Evolutionary conservation across 2,113 vertebrate genomes (phyloP), one percentile per base, ranked within the genome.

Genomic region (Oncorhynchus mykiss): DNA sequence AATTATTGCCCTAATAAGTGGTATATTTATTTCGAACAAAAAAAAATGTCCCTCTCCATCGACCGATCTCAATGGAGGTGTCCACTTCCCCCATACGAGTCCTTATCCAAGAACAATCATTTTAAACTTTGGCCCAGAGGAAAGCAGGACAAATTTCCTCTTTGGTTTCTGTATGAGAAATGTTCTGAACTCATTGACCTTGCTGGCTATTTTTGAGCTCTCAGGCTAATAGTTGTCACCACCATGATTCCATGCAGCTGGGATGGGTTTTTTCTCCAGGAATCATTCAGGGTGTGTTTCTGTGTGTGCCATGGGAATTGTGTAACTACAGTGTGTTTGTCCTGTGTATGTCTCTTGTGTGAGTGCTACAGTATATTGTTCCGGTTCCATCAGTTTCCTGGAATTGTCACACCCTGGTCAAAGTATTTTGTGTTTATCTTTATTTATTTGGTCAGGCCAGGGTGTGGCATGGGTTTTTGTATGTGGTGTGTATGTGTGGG

Each of bases 241-340:
- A 22, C n/a, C 20, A 22, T 71, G 48, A 49, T 54, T 71, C 22
- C 27, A 45, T 27, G 12, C 69, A 71, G 69, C 45, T 71, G 69
- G 45, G 22, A 25, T 49, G n/a, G 45, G 45, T 1, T 16, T 25
- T 25, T 64, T 31, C 66, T 34, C 9, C 14, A 31, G 66, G 66
- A 67, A 54, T 8, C 51, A 14, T 65, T 20, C 54, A 57, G 39
- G 25, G 14, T 27, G 9, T 80, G 34, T 72, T 18, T 69, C 24
- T 72, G 49, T 59, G 62, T 75, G 45, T 64, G 11, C 24, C 4
- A 5, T 18, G 51, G 51, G 51, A 18, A 18, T 5, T 54, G 13
- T 64, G 60, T 12, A 34, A 9, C 24, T 16, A 69, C 1, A n/a
- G 57, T 65, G 59, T 39, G 8, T 29, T 25, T 73, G 29, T 25